Base-by-base conservation (phyloP, 2,888 invertebrate species). In the Papilio protenor region DNA sequence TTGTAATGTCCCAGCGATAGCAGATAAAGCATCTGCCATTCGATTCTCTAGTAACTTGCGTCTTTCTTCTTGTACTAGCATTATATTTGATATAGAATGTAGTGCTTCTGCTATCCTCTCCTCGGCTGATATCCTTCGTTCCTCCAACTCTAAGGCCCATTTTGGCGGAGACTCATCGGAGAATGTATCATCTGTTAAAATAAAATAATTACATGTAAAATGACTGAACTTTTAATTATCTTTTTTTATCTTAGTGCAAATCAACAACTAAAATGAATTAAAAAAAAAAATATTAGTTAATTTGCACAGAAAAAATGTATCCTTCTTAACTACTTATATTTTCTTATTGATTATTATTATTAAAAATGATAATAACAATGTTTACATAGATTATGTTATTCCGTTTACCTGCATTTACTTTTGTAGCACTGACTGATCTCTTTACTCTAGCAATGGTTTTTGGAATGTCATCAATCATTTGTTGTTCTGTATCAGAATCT, bases 141-240 rank as follows among this genome's bases (percentile, higher is more conserved):
- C 91, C 84, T 94, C 94, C 57, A 92, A 83, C 3, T 91, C 90
- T 76, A 93, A 73, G 0, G 91, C 93, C 94, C 94, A 93, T 83
- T 88, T 89, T 2, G 94, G 94, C 47, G 93, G 93, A 14, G 92
- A 92, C 45, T 91, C 87, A 2, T 81, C 77, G 69, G 83, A 77
- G 2, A 76, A 27, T 72, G 87, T 86, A 45, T 85, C 86, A 83
- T 90, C 93, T 92, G 86, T 77, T 88, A 87, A 77, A 45, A 57
- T 55, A 45, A 55, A 57, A 57, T 70, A 49, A 47, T 21, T 21
- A 11, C 2, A 18, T 49, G 6, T 49, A 11, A 10, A 14, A 33
- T 40, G 10, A 18, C 11, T n/a, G 11, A 70, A 16, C 2, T 11
- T 16, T 11, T 1, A 33, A 8, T 6, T n/a, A 8, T n/a, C n/a